Percentiles rank a stretch among this genome's conserved stretches.
These are phyloP conservation scores for Drosophila sproati DNA, from an alignment of 1,140 invertebrate species.

Conservation along the genomic window DNA sequence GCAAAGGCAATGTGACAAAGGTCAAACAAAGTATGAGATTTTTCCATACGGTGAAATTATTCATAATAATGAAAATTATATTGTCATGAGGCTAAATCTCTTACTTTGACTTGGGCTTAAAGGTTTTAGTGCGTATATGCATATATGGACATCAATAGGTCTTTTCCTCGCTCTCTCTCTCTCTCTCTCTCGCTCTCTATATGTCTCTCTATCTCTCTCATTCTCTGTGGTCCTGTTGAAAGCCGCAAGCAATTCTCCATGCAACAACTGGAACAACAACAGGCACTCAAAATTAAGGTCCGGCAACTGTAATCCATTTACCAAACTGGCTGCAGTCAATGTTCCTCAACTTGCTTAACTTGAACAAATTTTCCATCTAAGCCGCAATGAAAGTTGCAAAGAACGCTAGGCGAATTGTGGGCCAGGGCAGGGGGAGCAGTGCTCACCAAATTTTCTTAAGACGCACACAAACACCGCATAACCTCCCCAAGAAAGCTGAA, in stretches of 20 bases:
- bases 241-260: constrained; percentile 31
- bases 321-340: constrained; percentile 55
- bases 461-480: constrained; percentile 12
- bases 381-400: constrained; percentile 56
- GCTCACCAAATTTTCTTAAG: constrained; percentile 21
- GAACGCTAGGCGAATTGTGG: background rate
- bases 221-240: background rate
- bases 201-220: background rate
- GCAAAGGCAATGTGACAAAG: too few species aligned
- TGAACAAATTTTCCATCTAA: constrained; percentile 62
- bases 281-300: background rate
- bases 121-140: too few species aligned
- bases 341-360: constrained; percentile 62
- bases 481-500: constrained; percentile 16
- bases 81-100: too few species aligned
- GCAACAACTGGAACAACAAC: background rate
- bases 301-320: constrained; percentile 49
- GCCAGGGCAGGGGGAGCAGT: background rate
- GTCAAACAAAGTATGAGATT: too few species aligned
- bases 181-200: background rate
- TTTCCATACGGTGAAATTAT: too few species aligned
- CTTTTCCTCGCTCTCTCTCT: background rate
- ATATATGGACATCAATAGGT: too few species aligned
- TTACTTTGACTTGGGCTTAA: too few species aligned
- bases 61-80: too few species aligned